These are phyloP conservation scores for Enteromius unitaeniatus DNA, from an alignment of 2,797 vertebrate genomes.

Conservation along the genomic window DNA sequence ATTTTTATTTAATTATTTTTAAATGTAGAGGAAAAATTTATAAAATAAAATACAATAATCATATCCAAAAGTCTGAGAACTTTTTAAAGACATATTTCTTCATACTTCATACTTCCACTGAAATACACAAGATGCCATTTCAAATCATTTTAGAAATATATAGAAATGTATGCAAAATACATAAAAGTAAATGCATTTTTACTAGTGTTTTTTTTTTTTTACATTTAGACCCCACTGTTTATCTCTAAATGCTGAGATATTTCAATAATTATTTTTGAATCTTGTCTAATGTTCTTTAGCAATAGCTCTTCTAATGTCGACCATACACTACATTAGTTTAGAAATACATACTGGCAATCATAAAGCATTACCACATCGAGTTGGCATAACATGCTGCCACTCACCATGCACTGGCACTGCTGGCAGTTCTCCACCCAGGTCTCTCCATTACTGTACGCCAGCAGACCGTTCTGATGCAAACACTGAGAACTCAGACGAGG, in stretches of 20 bases:
- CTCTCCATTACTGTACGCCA: slow-evolving; percentile 85
- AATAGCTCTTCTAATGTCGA: background rate
- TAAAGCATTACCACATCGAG: background rate
- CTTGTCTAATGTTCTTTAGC: background rate
- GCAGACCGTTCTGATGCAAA: slow-evolving; percentile 83
- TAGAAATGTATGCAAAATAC: background rate
- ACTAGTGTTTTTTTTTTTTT: background rate
- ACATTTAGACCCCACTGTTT: background rate
- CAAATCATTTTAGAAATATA: background rate
- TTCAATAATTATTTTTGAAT: background rate
- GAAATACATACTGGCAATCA: slow-evolving; percentile 7
- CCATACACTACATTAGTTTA: background rate
- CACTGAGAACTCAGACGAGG: slow-evolving; percentile 86
- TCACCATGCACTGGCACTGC: slow-evolving; percentile 88
- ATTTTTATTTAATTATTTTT: background rate
- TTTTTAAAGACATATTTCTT: background rate
- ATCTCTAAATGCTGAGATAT: background rate
- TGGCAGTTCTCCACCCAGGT: slow-evolving; percentile 88
- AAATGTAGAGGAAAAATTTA: background rate
- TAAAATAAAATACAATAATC: background rate
- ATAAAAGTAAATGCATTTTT: background rate
- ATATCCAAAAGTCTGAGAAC: background rate
- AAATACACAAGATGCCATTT: background rate
- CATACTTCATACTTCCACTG: no score
- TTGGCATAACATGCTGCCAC: slow-evolving; percentile 35